A percentile compares a stretch with the other conserved stretches of the same genome.
phyloP scores from a whole-genome alignment of 1,140 invertebrate genomes.

The Drosophila yakuba region DNA sequence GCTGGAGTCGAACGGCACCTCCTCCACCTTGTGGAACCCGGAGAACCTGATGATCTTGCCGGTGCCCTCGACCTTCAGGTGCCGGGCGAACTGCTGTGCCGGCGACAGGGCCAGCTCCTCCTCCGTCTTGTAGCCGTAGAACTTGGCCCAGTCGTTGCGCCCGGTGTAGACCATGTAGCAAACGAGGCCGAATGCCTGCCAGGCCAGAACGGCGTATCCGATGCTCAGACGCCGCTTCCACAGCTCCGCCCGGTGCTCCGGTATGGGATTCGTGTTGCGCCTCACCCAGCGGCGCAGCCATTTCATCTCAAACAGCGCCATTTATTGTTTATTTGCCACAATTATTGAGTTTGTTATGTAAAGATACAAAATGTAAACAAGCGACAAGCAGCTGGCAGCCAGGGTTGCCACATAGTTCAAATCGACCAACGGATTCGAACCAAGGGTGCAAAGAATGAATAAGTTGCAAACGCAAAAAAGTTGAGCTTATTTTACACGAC shows the following conservation, averaged over 20 bases:
- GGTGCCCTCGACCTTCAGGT: slow-evolving; percentile 73
- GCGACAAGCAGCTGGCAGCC: slow-evolving; percentile 13
- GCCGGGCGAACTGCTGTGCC: slow-evolving; percentile 79
- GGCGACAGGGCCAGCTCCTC: slow-evolving; percentile 86
- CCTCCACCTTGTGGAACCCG: slow-evolving; percentile 72
- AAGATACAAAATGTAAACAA: slow-evolving; percentile 46
- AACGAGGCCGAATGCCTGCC: slow-evolving; percentile 88
- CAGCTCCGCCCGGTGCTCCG: slow-evolving; percentile 85
- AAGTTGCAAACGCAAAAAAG: no score
- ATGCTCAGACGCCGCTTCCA: slow-evolving; percentile 87
- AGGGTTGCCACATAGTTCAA: slow-evolving; percentile 1
- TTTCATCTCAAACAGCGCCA: slow-evolving; percentile 80
- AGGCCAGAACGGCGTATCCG: slow-evolving; percentile 87
- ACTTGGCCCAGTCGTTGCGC: slow-evolving; percentile 87
- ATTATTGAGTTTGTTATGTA: slow-evolving; percentile 25
- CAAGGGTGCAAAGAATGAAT: no score
- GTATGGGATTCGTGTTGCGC: slow-evolving; percentile 87
- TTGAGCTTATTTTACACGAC: no score
- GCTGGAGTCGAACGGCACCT: slow-evolving; percentile 70
- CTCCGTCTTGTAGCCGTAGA: slow-evolving; percentile 87
- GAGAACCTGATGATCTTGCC: slow-evolving; percentile 81
- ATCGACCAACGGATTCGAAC: neutral
- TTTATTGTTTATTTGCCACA: slow-evolving; percentile 8
- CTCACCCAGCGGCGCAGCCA: slow-evolving; percentile 86
- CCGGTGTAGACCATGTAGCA: slow-evolving; percentile 86